Percentiles rank a stretch among this genome's conserved stretches.
phyloP scores from a whole-genome alignment of 2,888 invertebrate species.

The Adelphocoris suturalis region DNA sequence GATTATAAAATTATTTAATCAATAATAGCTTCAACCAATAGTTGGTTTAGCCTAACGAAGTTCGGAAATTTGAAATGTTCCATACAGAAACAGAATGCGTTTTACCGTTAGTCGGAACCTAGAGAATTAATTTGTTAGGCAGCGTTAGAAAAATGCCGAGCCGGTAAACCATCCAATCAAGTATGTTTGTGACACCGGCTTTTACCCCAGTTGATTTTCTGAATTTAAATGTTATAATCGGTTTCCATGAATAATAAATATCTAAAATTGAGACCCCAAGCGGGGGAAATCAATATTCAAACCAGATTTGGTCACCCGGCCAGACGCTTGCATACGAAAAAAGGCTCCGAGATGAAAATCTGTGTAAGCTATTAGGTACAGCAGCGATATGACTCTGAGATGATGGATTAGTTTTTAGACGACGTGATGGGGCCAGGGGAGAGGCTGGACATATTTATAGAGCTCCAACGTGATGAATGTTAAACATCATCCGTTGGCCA shows the following conservation, averaged over 20 bases:
- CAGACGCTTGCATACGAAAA: background rate
- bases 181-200: background rate
- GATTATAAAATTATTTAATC: too few species aligned
- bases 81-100: too few species aligned
- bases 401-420: background rate
- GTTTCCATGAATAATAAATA: background rate
- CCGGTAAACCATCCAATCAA: too few species aligned
- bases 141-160: too few species aligned
- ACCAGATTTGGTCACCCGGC: background rate
- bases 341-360: conserved; percentile 2
- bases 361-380: conserved; percentile 2
- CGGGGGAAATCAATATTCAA: background rate
- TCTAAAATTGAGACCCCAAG: background rate
- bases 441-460: conserved; percentile 13
- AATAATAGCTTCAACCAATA: too few species aligned
- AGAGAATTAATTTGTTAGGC: too few species aligned
- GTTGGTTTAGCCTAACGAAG: too few species aligned
- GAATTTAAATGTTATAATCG: background rate
- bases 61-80: too few species aligned
- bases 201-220: background rate
- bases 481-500: conserved; percentile 19
- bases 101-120: too few species aligned
- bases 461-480: conserved; percentile 26
- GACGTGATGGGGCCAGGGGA: background rate
- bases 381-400: background rate